These are phyloP conservation scores for Parnassius smintheus DNA, from an alignment of 2,888 invertebrate species.

Conservation along the genomic window DNA sequence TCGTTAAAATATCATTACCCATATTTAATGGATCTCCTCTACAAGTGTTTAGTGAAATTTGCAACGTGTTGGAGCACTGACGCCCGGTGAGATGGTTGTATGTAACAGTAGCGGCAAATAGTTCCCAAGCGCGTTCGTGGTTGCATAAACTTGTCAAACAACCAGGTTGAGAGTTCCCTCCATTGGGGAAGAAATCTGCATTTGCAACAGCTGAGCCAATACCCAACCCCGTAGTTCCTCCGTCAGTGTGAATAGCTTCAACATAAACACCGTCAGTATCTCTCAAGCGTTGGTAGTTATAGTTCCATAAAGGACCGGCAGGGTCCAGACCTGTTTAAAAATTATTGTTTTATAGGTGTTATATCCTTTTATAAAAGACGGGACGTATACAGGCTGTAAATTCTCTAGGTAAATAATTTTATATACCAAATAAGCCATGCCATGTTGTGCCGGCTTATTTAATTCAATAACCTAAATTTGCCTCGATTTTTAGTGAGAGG, in stretches of 20 bases:
- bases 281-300: constrained; percentile 40
- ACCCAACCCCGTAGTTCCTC: constrained; percentile 64
- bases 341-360: too few relatives aligned
- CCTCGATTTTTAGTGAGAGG: too few relatives aligned
- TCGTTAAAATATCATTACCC: constrained; percentile 53
- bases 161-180: constrained; percentile 68
- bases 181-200: constrained; percentile 82
- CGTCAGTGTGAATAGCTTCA: constrained; percentile 70
- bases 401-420: too few relatives aligned
- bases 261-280: constrained; percentile 59
- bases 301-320: constrained; percentile 57
- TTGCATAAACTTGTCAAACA: constrained; percentile 52
- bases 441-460: too few relatives aligned
- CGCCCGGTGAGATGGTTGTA: constrained; percentile 53
- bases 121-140: constrained; percentile 59
- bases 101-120: constrained; percentile 54
- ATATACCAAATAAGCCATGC: too few relatives aligned
- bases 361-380: too few relatives aligned
- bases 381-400: too few relatives aligned
- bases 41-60: constrained; percentile 51
- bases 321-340: constrained; percentile 54
- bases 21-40: constrained; percentile 47
- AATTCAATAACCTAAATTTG: too few relatives aligned
- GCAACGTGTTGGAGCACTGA: constrained; percentile 42
- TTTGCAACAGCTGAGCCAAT: constrained; percentile 73